Evolutionary conservation across 2,888 invertebrate species (phyloP).

Genomic region (Bellardia pandia): DNA sequence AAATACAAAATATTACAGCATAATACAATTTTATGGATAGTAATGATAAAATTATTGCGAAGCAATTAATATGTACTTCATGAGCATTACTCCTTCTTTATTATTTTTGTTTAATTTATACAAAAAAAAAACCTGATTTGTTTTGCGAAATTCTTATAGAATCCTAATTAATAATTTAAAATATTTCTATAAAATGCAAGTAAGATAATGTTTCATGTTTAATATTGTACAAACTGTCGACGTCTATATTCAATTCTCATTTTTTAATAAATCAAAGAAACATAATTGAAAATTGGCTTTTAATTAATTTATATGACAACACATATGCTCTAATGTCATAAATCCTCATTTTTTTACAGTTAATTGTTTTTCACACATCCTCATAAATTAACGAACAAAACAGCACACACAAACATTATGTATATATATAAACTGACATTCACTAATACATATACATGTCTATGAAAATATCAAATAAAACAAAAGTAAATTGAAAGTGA

Average conservation of each 20-base stretch:
- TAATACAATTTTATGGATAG: too few relatives aligned
- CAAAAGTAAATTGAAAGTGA: slow-evolving; percentile 50
- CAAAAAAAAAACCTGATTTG: too few relatives aligned
- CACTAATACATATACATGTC: not conserved
- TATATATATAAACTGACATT: not conserved
- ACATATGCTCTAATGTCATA: slow-evolving; percentile 69
- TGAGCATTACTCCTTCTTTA: too few relatives aligned
- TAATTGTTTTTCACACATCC: slow-evolving; percentile 68
- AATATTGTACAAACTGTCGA: not conserved
- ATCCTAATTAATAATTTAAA: not conserved
- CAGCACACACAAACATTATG: not conserved
- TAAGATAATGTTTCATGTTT: not conserved
- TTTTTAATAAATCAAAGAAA: slow-evolving; percentile 65
- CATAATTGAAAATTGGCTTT: slow-evolving; percentile 68
- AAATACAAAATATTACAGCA: too few relatives aligned
- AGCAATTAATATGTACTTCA: too few relatives aligned
- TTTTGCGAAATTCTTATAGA: too few relatives aligned
- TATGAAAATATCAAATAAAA: slow-evolving; percentile 38
- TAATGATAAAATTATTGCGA: too few relatives aligned
- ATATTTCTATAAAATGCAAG: not conserved
- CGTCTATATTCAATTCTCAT: slow-evolving; percentile 16
- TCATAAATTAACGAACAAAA: slow-evolving; percentile 27
- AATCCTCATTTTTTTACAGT: slow-evolving; percentile 55
- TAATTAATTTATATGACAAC: slow-evolving; percentile 72
- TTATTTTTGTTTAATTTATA: too few relatives aligned